Base-by-base conservation (phyloP, 2,888 invertebrate species). In the Volucella inanis region DNA sequence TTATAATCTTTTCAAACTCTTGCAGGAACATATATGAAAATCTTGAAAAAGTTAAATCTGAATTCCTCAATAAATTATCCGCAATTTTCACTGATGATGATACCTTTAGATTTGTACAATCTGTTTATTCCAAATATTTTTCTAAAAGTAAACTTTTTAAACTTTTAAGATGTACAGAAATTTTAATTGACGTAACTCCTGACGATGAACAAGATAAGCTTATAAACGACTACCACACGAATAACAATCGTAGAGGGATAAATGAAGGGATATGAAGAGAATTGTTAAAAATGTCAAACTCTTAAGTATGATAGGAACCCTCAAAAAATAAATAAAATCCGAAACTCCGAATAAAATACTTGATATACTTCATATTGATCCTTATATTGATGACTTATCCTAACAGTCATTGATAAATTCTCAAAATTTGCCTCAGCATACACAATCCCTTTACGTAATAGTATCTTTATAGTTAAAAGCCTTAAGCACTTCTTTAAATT, bases 21-120 rank as follows among this genome's bases (percentile, higher is more conserved):
- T 75, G 11, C 49, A 74, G 55, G 71, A 81, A 55, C 75, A 81
- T 64, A 3, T 64, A 9, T n/a, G 49, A 64, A 49, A 67, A 62
- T 41, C 43, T 83, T 2, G 52, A 47, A 90, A 91, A 79, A 90
- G 90, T 88, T 31, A 89, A 89, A 72, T 87, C 78, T 2, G 85
- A 89, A 77, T 89, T 89, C 61, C 57, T 89, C 43, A 61, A 61
- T 22, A 61, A 61, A 61, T n/a, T n/a, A n/a, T n/a, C n/a, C n/a
- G n/a, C n/a, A n/a, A n/a, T n/a, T n/a, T n/a, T n/a, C n/a, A n/a
- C 8, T 22, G 57, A 57, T 41, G 57, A n/a, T 22, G 31, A 31
- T 3, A 55, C 55, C 6, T 55, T 55, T 12, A 3, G 31, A 31
- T 2, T 55, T 8, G 38, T 55, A 10, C 55, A 55, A 55, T 31